Evolutionary conservation across 2,888 invertebrate genomes (phyloP).

Genomic region (Leptinotarsa peninsularis): DNA sequence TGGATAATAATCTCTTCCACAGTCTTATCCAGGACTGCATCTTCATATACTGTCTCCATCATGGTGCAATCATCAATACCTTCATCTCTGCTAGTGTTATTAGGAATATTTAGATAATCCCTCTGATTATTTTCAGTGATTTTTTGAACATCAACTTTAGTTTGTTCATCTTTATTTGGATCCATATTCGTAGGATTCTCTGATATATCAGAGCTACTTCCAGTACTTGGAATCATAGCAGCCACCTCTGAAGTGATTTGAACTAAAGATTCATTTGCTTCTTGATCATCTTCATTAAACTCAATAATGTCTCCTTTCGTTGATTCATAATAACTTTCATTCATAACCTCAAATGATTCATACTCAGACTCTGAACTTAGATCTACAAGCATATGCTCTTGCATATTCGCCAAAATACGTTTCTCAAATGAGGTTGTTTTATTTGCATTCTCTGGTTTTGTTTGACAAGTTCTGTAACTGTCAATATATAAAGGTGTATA

Average conservation of each 20-base stretch:
- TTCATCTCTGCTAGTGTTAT: constrained; percentile 44
- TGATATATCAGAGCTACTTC: constrained; percentile 31
- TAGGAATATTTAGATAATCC: constrained; percentile 3
- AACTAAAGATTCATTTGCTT: constrained; percentile 48
- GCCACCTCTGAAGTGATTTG: constrained; percentile 45
- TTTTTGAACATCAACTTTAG: constrained; percentile 30
- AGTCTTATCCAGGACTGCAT: constrained; percentile 4
- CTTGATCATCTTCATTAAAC: constrained; percentile 46
- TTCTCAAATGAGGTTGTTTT: constrained; percentile 46
- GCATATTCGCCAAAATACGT: constrained; percentile 49
- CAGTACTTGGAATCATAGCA: constrained; percentile 32
- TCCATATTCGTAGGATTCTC: background rate
- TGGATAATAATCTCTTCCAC: constrained; percentile 44
- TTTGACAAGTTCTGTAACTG: constrained; percentile 43
- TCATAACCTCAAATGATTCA: constrained; percentile 23
- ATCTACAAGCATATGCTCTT: constrained; percentile 47
- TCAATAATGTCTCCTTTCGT: constrained; percentile 33
- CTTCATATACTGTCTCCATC: constrained; percentile 29
- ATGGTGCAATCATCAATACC: constrained; percentile 53
- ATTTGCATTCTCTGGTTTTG: constrained; percentile 19
- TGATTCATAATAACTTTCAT: constrained; percentile 21
- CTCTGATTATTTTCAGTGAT: constrained; percentile 24
- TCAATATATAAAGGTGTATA: constrained; percentile 50
- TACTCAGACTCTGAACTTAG: constrained; percentile 31
- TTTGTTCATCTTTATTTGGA: constrained; percentile 28